Evolutionary conservation across 2,113 vertebrate genomes (phyloP).

Genomic region (Alosa alosa): DNA sequence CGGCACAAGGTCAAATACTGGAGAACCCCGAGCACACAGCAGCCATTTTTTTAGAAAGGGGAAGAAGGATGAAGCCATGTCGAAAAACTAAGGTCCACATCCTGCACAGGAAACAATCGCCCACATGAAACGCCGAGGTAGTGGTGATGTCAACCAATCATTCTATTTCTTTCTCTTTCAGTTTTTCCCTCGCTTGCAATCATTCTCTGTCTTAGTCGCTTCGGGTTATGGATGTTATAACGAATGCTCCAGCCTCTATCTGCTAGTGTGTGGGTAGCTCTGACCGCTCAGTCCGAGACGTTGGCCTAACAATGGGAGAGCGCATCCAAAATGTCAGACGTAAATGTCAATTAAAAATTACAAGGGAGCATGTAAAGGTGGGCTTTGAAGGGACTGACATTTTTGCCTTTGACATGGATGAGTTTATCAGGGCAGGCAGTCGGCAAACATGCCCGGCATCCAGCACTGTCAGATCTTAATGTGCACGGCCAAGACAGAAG

Average conservation of each 20-base stretch:
- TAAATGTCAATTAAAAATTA: slow-evolving; percentile 90
- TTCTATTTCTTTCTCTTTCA: slow-evolving; percentile 52
- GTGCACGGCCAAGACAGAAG: slow-evolving; percentile 60
- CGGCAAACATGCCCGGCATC: slow-evolving; percentile 73
- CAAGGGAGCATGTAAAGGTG: slow-evolving; percentile 77
- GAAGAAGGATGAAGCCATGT: slow-evolving; percentile 40
- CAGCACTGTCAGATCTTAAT: slow-evolving; percentile 76
- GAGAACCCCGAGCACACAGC: slow-evolving; percentile 52
- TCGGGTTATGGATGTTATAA: not conserved
- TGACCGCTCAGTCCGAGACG: slow-evolving; percentile 55
- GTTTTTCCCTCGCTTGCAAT: slow-evolving; percentile 36
- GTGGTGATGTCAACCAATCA: slow-evolving; percentile 59
- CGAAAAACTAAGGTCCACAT: slow-evolving; percentile 54
- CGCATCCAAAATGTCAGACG: slow-evolving; percentile 81
- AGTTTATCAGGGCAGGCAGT: slow-evolving; percentile 77
- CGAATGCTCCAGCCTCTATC: not conserved
- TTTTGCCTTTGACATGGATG: slow-evolving; percentile 70
- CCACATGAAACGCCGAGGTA: slow-evolving; percentile 58
- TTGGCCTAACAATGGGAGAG: slow-evolving; percentile 67
- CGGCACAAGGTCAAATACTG: slow-evolving; percentile 55
- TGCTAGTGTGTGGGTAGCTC: not conserved
- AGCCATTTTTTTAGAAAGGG: slow-evolving; percentile 48
- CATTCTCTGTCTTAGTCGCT: not conserved
- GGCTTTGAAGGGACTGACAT: slow-evolving; percentile 74
- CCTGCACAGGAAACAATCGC: slow-evolving; percentile 44